Conservation (phyloP, 2,113 vertebrate genomes). For the Coracopsis vasa region DNA sequence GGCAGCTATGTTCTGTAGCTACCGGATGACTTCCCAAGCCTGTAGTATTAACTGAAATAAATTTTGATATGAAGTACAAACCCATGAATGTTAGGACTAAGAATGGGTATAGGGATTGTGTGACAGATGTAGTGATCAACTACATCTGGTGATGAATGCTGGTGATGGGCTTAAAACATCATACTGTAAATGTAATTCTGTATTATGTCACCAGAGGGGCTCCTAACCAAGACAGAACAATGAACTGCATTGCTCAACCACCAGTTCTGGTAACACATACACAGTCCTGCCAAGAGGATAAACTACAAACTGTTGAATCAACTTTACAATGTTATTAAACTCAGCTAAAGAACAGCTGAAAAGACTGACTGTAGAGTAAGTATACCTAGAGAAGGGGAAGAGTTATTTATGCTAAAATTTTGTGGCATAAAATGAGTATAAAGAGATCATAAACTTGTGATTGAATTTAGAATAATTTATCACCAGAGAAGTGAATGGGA, state of each 20-base stretch:
- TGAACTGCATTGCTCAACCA: neutral
- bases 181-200: neutral
- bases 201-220: conserved; percentile 1
- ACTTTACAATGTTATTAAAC: neutral
- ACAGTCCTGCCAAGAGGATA: no score
- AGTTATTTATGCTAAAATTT: neutral
- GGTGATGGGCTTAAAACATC: neutral
- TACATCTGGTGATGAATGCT: neutral
- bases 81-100: neutral
- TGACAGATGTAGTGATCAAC: neutral
- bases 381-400: neutral
- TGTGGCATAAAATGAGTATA: neutral
- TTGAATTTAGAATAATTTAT: neutral
- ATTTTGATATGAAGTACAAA: neutral
- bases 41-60: neutral
- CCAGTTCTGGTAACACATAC: neutral
- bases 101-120: neutral
- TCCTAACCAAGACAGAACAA: neutral
- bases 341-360: neutral
- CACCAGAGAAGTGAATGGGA: neutral
- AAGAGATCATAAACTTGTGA: neutral
- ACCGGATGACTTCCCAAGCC: neutral
- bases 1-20: neutral
- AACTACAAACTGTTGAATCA: neutral
- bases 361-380: neutral